Conservation (phyloP, 1,140 invertebrate species). For the Cyrtorhinus lividipennis region DNA sequence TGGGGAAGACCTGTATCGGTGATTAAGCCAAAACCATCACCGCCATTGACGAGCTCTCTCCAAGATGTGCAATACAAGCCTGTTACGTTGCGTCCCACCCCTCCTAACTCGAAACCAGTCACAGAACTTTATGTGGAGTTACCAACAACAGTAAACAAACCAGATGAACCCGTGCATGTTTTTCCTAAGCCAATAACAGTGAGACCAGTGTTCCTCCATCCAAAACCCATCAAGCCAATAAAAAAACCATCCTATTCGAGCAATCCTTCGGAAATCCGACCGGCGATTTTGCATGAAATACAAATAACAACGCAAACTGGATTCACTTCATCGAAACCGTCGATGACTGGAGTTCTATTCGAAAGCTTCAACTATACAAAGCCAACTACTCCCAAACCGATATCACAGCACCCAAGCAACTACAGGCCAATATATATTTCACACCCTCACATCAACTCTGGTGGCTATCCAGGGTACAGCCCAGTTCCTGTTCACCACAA, state of each 20-base stretch:
- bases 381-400: too few relatives aligned
- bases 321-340: too few relatives aligned
- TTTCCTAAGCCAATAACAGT: not conserved
- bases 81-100: not conserved
- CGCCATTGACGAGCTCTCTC: too few relatives aligned
- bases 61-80: too few relatives aligned
- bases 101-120: not conserved
- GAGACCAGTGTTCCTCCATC: not conserved
- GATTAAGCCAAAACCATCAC: too few relatives aligned
- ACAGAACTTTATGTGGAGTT: not conserved
- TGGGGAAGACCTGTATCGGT: too few relatives aligned
- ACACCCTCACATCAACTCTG: not conserved
- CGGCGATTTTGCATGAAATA: not conserved
- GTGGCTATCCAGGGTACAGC: not conserved
- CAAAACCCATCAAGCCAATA: not conserved
- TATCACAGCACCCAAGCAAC: too few relatives aligned
- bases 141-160: not conserved
- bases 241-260: not conserved
- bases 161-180: not conserved
- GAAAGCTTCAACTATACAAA: too few relatives aligned
- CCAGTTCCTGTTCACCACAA: slow-evolving; percentile 3
- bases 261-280: not conserved
- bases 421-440: not conserved
- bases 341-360: too few relatives aligned
- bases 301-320: not conserved